Percentiles rank a stretch among this genome's conserved stretches.
phyloP scores from a whole-genome alignment of 2,113 vertebrate species.

The Seriola rivoliana region DNA sequence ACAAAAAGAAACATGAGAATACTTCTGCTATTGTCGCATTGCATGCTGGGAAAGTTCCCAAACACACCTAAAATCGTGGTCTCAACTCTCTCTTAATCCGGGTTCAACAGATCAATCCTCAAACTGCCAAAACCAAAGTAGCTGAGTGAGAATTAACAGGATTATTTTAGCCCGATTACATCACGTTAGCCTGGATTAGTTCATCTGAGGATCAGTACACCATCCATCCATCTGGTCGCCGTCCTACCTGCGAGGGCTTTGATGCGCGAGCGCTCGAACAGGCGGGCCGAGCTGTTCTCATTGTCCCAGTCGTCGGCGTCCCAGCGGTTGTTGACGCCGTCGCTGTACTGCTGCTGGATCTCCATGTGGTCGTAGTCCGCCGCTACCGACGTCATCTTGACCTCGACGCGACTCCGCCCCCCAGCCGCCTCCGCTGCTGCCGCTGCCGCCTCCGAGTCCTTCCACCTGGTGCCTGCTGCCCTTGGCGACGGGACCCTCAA shows the following conservation, averaged over 20 bases:
- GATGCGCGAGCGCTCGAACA: conserved; percentile 97
- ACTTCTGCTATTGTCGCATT: not conserved
- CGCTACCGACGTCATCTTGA: conserved; percentile 94
- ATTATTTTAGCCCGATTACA: no score
- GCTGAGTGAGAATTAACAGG: no score
- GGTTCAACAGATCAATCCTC: no score
- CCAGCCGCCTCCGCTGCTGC: not conserved
- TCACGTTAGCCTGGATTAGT: no score
- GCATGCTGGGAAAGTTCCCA: not conserved
- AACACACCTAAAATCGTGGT: not conserved
- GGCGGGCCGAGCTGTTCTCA: conserved; percentile 96
- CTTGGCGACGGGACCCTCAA: conserved; percentile 27
- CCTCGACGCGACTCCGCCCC: conserved; percentile 76
- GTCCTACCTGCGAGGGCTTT: conserved; percentile 95
- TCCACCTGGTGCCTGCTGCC: conserved; percentile 34
- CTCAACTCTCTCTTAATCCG: no score
- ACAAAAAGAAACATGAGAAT: no score
- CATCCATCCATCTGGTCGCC: not conserved
- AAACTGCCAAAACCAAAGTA: no score
- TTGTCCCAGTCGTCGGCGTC: conserved; percentile 98
- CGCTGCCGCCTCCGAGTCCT: conserved; percentile 35
- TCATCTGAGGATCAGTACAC: no score
- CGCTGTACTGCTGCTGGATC: conserved; percentile 92
- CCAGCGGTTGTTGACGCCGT: conserved; percentile 98
- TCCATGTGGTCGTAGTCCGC: conserved; percentile 97